phyloP scores from a whole-genome alignment of 2,797 vertebrate genomes.

The Babyrousa celebensis region DNA sequence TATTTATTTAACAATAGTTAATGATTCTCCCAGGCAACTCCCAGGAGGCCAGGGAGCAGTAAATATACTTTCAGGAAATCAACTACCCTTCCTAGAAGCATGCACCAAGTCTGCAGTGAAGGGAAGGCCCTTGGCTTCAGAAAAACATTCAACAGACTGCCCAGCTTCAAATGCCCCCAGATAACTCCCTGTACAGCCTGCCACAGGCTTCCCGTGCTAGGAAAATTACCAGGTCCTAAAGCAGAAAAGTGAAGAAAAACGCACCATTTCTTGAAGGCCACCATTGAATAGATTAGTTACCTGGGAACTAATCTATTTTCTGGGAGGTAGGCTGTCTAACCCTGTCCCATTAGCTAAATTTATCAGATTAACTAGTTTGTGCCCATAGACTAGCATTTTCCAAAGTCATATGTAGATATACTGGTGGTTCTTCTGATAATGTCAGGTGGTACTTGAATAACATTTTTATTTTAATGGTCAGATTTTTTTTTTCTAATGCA shows the following conservation, averaged over 20 bases:
- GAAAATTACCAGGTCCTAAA: not conserved
- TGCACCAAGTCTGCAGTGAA: not conserved
- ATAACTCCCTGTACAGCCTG: not conserved
- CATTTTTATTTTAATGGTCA: constrained; percentile 31
- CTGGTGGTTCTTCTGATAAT: constrained; percentile 27
- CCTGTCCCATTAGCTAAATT: not conserved
- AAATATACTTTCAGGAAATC: constrained; percentile 75
- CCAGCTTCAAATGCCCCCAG: not conserved
- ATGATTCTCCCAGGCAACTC: constrained; percentile 70
- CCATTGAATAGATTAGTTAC: not conserved
- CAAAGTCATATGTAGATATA: not conserved
- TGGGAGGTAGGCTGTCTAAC: not conserved
- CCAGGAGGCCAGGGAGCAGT: constrained; percentile 49
- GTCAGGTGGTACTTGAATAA: constrained; percentile 13
- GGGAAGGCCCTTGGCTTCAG: not conserved
- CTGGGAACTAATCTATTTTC: not conserved
- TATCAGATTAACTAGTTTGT: not conserved
- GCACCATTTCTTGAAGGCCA: not conserved
- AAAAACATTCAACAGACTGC: not conserved
- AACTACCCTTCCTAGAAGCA: constrained; percentile 61
- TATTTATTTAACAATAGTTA: constrained; percentile 73
- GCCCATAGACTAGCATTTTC: not conserved
- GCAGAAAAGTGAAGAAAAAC: not conserved
- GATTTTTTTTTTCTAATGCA: not conserved
- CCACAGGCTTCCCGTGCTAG: not conserved